phyloP scores from a whole-genome alignment of 2,888 invertebrate genomes.

The Brachyptera putata region DNA sequence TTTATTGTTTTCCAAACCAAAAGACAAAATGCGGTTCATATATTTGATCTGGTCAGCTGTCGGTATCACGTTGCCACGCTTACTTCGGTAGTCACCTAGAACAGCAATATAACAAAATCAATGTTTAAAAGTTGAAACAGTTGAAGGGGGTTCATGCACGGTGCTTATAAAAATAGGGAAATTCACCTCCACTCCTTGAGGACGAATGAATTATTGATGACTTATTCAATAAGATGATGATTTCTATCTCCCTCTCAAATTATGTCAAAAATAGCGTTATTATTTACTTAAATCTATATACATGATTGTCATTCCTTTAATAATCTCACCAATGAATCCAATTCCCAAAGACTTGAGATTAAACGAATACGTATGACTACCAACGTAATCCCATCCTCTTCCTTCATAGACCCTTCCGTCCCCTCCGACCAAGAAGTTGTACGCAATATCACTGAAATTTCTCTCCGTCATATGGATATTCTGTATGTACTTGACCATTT shows the following conservation, averaged over 20 bases:
- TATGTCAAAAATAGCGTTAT: too few species aligned
- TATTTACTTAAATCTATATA: too few species aligned
- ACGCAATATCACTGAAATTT: slow-evolving; percentile 34
- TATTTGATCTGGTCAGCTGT: slow-evolving; percentile 2
- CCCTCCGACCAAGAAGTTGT: slow-evolving; percentile 41
- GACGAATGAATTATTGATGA: too few species aligned
- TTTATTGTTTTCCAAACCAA: background rate
- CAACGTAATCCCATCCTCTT: slow-evolving; percentile 38
- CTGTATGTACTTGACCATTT: background rate
- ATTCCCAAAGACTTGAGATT: slow-evolving; percentile 11
- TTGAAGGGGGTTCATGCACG: too few species aligned
- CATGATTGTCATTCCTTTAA: too few species aligned
- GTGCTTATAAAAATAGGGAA: too few species aligned
- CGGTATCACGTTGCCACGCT: background rate
- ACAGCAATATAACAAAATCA: too few species aligned
- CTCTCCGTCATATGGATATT: background rate
- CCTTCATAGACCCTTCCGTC: slow-evolving; percentile 41
- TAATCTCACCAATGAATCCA: slow-evolving; percentile 19
- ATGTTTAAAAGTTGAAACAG: too few species aligned
- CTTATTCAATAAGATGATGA: too few species aligned
- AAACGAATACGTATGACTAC: slow-evolving; percentile 20
- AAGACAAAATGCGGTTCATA: background rate
- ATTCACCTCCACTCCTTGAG: too few species aligned
- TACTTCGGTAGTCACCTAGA: slow-evolving; percentile 24
- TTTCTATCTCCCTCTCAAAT: too few species aligned